Percentiles rank a stretch among this genome's conserved stretches.
phyloP scores from a whole-genome alignment of 1,140 invertebrate genomes.

The Anastatus disparis region DNA sequence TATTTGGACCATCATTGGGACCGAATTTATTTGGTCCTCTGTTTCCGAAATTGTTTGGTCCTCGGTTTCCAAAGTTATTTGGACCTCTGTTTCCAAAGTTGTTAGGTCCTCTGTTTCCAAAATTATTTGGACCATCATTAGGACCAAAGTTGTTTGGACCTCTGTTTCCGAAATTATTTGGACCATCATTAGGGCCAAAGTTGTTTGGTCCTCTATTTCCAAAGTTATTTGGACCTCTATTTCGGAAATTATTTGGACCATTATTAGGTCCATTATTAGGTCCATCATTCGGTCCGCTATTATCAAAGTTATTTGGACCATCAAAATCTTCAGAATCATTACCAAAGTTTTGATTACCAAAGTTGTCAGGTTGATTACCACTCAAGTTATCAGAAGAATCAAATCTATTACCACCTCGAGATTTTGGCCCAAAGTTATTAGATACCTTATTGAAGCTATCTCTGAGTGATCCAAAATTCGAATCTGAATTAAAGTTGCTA shows the following conservation, averaged over 20 bases:
- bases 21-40: conserved; percentile 18
- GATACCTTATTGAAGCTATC: conserved; percentile 63
- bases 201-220: background rate
- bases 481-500: conserved; percentile 47
- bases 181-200: background rate
- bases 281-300: conserved; percentile 13
- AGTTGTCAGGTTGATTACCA: background rate
- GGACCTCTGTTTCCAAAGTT: conserved; percentile 15
- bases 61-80: conserved; percentile 20
- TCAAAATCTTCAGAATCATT: conserved; percentile 33
- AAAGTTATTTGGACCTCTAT: conserved; percentile 14
- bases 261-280: conserved; percentile 10
- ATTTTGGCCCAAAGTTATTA: conserved; percentile 12
- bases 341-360: conserved; percentile 1
- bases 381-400: background rate
- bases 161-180: conserved; percentile 22
- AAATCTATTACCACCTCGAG: background rate
- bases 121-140: no score
- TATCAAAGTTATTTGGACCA: conserved; percentile 28
- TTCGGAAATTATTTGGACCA: background rate
- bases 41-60: conserved; percentile 13
- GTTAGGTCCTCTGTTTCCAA: conserved; percentile 6
- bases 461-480: conserved; percentile 56
- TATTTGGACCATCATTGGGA: background rate
- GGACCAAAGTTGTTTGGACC: conserved; percentile 6